Evolutionary conservation across 2,113 vertebrate species (phyloP), one percentile per base, ranked within the genome.

Genomic region (Heterochromis multidens): DNA sequence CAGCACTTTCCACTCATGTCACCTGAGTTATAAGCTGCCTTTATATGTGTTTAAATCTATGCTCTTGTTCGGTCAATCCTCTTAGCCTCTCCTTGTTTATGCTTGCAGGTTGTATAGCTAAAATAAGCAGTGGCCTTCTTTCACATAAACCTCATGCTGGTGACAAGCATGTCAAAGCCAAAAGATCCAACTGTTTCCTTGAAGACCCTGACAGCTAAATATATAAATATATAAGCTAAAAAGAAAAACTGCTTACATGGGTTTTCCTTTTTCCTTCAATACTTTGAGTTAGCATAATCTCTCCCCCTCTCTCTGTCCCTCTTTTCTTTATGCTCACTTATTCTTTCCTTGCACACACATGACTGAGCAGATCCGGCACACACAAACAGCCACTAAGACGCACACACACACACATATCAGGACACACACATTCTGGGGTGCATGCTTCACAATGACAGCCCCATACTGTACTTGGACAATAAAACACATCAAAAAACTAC

Each of bases 191-290:
- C 67, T 80, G 85, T 86, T 65, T 91, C 89, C 90, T 82, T 77
- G 78, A 88, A 59, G 79, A 86, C 89, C 58, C 77, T 94, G 94
- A 93, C 93, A 95, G 90, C 87, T 86, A 91, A 88, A 94, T 93
- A 92, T 89, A 93, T 93, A 94, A 90, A 95, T 93, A 93, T 84
- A 92, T 91, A 80, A 59, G 49, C 79, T 31, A 89, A 90, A 74
- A 87, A 85, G 85, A 86, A 94, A 95, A 95, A 95, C 88, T 93
- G 93, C 94, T 94, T 94, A 94, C 94, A 93, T 86, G 79, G 91
- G 72, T 86, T 82, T 94, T 94, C 93, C 86, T 81, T 91, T 91
- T 88, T 89, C 84, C 87, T 83, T 91, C 91, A 89, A 82, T 90
- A 90, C 89, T 93, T 93, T 92, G 84, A 90, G 92, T 92, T 93